Conservation (phyloP, 64 coral and sea anemone genomes). For the Catalaphyllia jardinei region DNA sequence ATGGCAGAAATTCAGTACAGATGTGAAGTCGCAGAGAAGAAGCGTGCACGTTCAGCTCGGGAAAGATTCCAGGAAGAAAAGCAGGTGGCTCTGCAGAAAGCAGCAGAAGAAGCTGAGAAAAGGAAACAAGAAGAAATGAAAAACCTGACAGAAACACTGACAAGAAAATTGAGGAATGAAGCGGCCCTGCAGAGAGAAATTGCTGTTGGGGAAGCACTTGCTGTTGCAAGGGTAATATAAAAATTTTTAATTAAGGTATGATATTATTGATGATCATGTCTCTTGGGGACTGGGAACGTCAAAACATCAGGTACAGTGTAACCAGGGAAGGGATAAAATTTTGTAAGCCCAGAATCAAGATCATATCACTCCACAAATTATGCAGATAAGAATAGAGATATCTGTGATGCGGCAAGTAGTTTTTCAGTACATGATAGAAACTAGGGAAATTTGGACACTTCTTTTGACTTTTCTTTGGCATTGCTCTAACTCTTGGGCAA, state of each 20-base stretch:
- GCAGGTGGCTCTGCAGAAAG: conserved; percentile 56
- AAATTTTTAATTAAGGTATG: not conserved
- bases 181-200: conserved; percentile 81
- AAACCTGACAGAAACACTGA: conserved; percentile 58
- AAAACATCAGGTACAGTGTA: too few relatives aligned
- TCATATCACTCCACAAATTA: too few relatives aligned
- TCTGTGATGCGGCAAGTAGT: too few relatives aligned
- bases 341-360: too few relatives aligned
- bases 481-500: too few relatives aligned
- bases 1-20: conserved; percentile 92
- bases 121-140: conserved; percentile 77
- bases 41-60: conserved; percentile 71
- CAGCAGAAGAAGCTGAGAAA: conserved; percentile 68
- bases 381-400: too few relatives aligned
- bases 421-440: too few relatives aligned
- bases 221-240: conserved; percentile 63
- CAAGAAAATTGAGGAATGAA: conserved; percentile 75
- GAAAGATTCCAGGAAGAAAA: conserved; percentile 77
- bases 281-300: not conserved
- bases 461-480: too few relatives aligned
- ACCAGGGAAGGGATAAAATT: too few relatives aligned
- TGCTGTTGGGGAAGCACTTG: conserved; percentile 67
- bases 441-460: too few relatives aligned
- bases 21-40: conserved; percentile 95
- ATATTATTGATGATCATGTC: not conserved